A percentile compares a stretch with the other conserved stretches of the same genome.
phyloP scores from a whole-genome alignment of 2,113 vertebrate genomes.

The Ptyas mucosa region DNA sequence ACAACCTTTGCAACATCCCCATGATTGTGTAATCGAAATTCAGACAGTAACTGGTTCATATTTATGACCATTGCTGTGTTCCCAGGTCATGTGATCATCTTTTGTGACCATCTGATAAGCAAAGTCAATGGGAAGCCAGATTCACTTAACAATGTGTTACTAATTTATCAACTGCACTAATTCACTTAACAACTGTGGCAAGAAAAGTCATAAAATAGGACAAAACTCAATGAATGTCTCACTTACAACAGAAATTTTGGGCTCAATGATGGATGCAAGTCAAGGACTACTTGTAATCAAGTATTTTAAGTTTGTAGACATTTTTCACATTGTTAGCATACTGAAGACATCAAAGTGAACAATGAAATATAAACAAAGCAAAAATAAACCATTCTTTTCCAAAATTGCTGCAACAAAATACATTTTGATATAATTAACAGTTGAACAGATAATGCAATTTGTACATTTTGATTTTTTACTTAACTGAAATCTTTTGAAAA shows the following conservation, averaged over 20 bases:
- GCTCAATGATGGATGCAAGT: background rate
- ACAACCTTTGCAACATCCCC: background rate
- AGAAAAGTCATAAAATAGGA: background rate
- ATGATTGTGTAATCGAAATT: background rate
- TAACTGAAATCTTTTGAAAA: background rate
- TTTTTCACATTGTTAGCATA: background rate
- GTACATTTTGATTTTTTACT: background rate
- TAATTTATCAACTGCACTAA: background rate
- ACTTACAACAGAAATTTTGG: background rate
- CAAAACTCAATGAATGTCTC: background rate
- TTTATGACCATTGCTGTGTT: background rate
- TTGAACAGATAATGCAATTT: background rate
- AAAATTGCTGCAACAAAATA: background rate
- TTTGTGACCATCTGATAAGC: background rate
- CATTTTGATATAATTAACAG: background rate
- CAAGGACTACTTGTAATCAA: background rate
- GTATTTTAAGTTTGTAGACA: constrained; percentile 24
- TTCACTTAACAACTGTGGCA: background rate
- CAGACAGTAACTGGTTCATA: background rate
- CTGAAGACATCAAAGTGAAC: background rate
- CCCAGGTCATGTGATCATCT: background rate
- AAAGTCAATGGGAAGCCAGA: background rate
- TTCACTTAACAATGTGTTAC: background rate
- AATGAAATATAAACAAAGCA: background rate
- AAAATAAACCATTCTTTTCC: background rate